A percentile compares a stretch with the other conserved stretches of the same genome.
Conservation (phyloP, 2,888 invertebrate genomes). For the Nephrotoma appendiculata region DNA sequence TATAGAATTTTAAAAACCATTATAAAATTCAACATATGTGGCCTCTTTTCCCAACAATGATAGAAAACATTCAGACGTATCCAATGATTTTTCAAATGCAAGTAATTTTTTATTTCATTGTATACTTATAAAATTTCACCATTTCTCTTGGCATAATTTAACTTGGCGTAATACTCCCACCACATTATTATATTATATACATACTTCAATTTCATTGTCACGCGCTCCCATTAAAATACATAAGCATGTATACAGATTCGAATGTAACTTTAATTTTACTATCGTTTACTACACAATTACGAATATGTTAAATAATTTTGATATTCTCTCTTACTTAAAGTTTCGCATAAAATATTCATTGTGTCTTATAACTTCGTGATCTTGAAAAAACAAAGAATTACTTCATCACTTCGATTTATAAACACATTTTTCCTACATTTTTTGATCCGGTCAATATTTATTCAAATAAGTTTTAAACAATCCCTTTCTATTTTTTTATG, state of each 20-base stretch:
- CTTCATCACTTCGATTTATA: too few species aligned
- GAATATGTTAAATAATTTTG: not conserved
- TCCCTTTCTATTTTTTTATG: too few species aligned
- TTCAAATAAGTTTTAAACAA: not conserved
- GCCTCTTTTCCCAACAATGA: too few species aligned
- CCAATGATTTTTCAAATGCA: not conserved
- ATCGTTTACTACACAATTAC: not conserved
- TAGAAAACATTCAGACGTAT: too few species aligned
- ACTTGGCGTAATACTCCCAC: not conserved
- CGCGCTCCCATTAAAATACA: not conserved
- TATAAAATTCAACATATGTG: too few species aligned
- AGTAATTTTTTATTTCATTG: not conserved
- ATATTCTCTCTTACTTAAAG: not conserved
- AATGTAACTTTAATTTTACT: not conserved
- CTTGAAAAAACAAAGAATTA: not conserved
- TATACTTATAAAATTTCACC: not conserved
- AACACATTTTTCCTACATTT: too few species aligned
- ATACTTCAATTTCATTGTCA: not conserved
- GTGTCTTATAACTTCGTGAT: not conserved
- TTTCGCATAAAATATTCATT: not conserved
- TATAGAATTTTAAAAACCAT: too few species aligned
- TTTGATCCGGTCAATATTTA: not conserved
- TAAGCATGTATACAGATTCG: not conserved
- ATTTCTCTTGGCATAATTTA: not conserved
- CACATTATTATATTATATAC: not conserved